Percentiles rank a stretch among this genome's conserved stretches.
Conservation (phyloP, 1,140 invertebrate species). For the Centruroides sculpturatus region DNA sequence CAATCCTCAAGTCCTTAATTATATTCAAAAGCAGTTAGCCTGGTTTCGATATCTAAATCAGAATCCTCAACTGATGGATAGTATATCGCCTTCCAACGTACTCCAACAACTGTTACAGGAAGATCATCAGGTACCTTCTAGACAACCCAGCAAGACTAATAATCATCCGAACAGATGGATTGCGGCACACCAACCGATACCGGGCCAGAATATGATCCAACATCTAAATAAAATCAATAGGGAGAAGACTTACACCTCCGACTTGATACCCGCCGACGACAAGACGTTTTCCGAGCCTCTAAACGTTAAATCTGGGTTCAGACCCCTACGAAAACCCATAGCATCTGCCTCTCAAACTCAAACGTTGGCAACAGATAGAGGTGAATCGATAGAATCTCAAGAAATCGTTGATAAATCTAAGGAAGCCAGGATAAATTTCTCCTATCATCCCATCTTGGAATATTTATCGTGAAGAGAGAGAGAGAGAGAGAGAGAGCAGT, state of each 20-base stretch:
- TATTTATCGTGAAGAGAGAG: slow-evolving; percentile 7
- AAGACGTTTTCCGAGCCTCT: too few species aligned
- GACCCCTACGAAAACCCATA: background rate
- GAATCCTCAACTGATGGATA: slow-evolving; percentile 13
- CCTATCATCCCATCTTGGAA: slow-evolving; percentile 21
- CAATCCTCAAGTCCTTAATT: slow-evolving; percentile 4
- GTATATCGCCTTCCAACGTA: slow-evolving; percentile 13
- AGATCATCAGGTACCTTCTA: background rate
- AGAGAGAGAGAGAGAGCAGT: too few species aligned
- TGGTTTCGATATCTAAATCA: slow-evolving; percentile 14
- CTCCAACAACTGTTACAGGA: slow-evolving; percentile 9
- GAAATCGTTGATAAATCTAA: background rate
- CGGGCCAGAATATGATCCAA: background rate
- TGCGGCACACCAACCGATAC: too few species aligned
- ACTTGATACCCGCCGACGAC: too few species aligned
- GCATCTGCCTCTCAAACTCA: too few species aligned
- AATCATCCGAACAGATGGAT: too few species aligned
- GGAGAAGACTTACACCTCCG: too few species aligned
- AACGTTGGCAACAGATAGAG: background rate
- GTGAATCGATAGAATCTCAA: too few species aligned
- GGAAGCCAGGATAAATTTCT: slow-evolving; percentile 16
- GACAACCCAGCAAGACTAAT: too few species aligned
- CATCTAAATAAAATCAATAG: too few species aligned
- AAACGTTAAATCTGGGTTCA: background rate
- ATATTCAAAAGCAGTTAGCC: slow-evolving; percentile 10